Base-by-base conservation (phyloP, 1,140 invertebrate species). In the Drosophila baimaii region DNA sequence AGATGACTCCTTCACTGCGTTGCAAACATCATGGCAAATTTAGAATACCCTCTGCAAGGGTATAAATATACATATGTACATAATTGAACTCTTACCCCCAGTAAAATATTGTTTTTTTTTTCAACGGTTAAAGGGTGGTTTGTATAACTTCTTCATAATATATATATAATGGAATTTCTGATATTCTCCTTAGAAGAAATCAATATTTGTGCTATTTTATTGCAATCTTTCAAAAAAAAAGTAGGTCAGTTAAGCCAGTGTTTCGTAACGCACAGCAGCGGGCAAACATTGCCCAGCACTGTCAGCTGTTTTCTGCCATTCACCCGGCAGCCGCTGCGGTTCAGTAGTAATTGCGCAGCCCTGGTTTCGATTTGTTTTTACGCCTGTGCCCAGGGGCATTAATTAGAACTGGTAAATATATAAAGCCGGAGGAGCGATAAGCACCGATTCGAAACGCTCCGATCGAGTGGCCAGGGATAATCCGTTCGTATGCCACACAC, bases 381-480 rank as follows among this genome's bases (percentile, higher is more conserved):
- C 65, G 66, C 79, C 77, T 51, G 49, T n/a, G 17, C 49, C 43
- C 51, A 0, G 21, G 23, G 71, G 81, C 75, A 72, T 79, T 83
- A 79, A 82, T 75, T 79, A 83, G 44, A 79, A 70, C 79, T 83
- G 79, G 79, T 82, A 82, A 82, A 69, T 75, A 47, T 41, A 59
- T 23, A 43, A 10, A 3, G 31, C 5, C 13, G 5, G 2, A 35
- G 17, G 4, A 6, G 49, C 19, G 19, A 35, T 10, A 21, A 33
- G 33, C 3, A 13, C 29, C 8, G 17, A 21, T 21, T 8, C 15
- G 1, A 33, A 44, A 5, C 13, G 35, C 19, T 17, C 6, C 35
- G 19, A 61, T 61, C 35, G 15, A 64, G 55, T 64, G 29, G 1
- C 19, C 56, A 23, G 25, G 31, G 35, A 23, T n/a, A 9, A 12